These are phyloP conservation scores for Turnix velox DNA, from an alignment of 2,113 vertebrate genomes.

Conservation along the genomic window DNA sequence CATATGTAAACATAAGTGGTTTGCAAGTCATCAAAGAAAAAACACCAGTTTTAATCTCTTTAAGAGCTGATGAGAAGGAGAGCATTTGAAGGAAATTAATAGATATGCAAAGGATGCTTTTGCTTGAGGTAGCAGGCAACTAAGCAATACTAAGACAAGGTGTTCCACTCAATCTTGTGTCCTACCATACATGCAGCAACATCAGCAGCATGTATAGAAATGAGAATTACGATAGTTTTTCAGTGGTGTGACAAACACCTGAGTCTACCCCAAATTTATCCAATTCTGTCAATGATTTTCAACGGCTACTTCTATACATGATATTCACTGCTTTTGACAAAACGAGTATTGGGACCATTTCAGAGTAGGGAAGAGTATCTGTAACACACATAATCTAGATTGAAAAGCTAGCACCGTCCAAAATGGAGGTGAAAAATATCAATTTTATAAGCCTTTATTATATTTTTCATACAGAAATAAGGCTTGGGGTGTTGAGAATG, in stretches of 20 bases:
- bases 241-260: not conserved
- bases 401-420: not conserved
- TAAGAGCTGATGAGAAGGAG: not conserved
- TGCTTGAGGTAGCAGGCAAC: not conserved
- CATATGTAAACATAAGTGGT: fast-evolving
- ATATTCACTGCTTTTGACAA: not conserved
- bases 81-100: not conserved
- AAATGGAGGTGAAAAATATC: not conserved
- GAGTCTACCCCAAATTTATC: not conserved
- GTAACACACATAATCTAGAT: not conserved
- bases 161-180: not conserved
- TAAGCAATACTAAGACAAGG: not conserved
- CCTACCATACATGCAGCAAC: not conserved
- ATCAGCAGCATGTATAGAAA: not conserved
- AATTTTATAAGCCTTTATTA: not conserved
- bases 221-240: not conserved
- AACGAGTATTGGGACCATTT: not conserved
- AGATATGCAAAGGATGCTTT: not conserved
- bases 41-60: not conserved
- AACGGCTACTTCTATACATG: not conserved
- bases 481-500: not conserved
- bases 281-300: not conserved
- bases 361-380: not conserved
- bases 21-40: not conserved
- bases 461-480: not conserved